Evolutionary conservation across 1,140 invertebrate species (phyloP).

Genomic region (Asobara japonica): DNA sequence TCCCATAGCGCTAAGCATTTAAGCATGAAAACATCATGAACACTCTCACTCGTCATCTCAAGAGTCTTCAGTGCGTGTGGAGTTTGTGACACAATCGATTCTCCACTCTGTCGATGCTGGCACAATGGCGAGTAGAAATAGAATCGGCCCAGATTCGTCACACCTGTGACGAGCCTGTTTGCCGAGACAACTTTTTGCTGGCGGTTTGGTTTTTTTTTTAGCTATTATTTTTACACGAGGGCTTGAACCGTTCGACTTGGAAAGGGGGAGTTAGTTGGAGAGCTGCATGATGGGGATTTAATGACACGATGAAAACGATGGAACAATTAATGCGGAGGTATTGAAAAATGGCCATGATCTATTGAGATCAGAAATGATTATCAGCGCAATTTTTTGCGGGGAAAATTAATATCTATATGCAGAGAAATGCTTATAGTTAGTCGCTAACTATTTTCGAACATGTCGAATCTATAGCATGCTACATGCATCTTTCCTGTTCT

Average conservation of each 20-base stretch:
- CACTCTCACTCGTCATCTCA: constrained; percentile 9
- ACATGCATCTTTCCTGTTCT: too few relatives aligned
- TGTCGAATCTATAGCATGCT: too few relatives aligned
- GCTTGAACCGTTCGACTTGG: neutral
- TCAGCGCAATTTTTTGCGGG: too few relatives aligned
- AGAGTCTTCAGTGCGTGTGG: neutral
- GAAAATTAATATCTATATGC: too few relatives aligned
- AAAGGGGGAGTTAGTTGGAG: too few relatives aligned
- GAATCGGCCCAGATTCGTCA: constrained; percentile 30
- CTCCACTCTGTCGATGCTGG: constrained; percentile 1
- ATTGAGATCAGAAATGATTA: too few relatives aligned
- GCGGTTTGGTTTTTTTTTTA: neutral
- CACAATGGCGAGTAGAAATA: constrained; percentile 32
- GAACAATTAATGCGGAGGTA: neutral
- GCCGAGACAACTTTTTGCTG: constrained; percentile 16
- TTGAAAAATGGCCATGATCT: neutral
- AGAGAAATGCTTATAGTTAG: too few relatives aligned
- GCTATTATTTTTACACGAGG: neutral
- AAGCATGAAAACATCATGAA: constrained; percentile 1
- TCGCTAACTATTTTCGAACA: too few relatives aligned
- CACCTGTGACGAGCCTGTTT: constrained; percentile 26
- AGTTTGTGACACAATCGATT: constrained; percentile 15
- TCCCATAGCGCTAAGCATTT: constrained; percentile 7
- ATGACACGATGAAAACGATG: neutral
- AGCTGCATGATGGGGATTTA: too few relatives aligned